These are phyloP conservation scores for Megamerina dolium DNA, from an alignment of 2,888 invertebrate genomes.

Conservation along the genomic window DNA sequence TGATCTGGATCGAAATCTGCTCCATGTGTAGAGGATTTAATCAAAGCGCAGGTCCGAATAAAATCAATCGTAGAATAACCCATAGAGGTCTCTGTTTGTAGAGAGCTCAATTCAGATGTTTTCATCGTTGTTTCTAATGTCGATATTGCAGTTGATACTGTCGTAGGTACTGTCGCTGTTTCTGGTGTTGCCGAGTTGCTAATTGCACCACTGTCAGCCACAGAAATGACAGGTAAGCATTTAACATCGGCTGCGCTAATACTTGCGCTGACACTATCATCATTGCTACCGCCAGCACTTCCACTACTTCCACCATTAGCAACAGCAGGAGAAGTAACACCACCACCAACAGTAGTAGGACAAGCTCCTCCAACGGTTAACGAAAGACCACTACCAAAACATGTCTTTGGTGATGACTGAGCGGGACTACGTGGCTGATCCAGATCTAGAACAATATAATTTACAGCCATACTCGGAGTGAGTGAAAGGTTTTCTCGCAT, in stretches of 20 bases:
- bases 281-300: too few species aligned
- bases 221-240: conserved; percentile 8
- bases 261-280: neutral
- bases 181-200: neutral
- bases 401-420: conserved; percentile 25
- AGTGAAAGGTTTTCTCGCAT: too few species aligned
- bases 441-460: conserved; percentile 47
- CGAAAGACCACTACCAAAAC: conserved; percentile 28
- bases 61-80: conserved; percentile 71
- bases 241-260: neutral
- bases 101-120: neutral
- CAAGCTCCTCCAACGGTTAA: conserved; percentile 14
- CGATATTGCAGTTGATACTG: conserved; percentile 8
- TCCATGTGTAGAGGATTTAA: conserved; percentile 54
- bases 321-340: neutral
- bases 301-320: too few species aligned
- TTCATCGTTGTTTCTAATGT: neutral
- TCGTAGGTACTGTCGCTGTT: conserved; percentile 15
- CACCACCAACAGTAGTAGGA: too few species aligned
- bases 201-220: too few species aligned
- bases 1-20: conserved; percentile 54
- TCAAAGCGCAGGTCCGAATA: conserved; percentile 84
- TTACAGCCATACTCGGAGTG: conserved; percentile 25
- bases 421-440: conserved; percentile 43
- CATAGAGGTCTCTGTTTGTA: conserved; percentile 22